A percentile compares a stretch with the other conserved stretches of the same genome.
Evolutionary conservation across 1,140 invertebrate species (phyloP).

Genomic region (Pogonognathellus flavescens): DNA sequence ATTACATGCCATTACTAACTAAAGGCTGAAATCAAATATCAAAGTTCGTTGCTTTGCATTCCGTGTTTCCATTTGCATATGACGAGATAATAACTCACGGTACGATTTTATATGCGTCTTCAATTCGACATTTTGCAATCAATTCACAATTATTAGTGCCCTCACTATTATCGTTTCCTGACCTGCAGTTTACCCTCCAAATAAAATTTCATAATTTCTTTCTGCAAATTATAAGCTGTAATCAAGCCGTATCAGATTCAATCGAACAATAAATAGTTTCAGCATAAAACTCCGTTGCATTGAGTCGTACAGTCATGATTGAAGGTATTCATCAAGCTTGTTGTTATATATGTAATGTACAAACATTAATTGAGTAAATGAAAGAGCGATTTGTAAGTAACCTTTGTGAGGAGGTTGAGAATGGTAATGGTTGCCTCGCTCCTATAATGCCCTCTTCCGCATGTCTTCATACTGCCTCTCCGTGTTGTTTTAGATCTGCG

Average conservation of each 20-base stretch:
- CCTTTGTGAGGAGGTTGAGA: constrained; percentile 22
- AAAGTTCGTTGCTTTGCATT: too few relatives aligned
- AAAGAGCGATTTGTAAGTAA: neutral
- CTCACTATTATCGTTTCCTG: too few relatives aligned
- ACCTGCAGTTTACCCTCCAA: too few relatives aligned
- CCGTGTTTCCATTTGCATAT: too few relatives aligned
- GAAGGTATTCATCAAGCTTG: neutral
- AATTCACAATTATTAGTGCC: neutral
- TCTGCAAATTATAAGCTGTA: neutral
- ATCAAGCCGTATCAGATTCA: neutral
- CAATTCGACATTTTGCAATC: neutral
- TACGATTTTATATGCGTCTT: neutral
- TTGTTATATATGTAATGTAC: neutral
- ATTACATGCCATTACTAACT: too few relatives aligned
- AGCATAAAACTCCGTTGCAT: too few relatives aligned
- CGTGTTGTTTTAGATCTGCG: neutral
- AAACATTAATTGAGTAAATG: neutral
- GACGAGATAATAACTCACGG: neutral
- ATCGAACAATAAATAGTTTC: neutral
- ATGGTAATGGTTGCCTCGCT: constrained; percentile 37
- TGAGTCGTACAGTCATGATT: too few relatives aligned
- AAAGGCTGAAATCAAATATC: too few relatives aligned
- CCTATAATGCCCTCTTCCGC: neutral
- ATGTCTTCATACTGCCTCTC: constrained; percentile 38
- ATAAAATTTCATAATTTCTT: neutral